Evolutionary conservation across 2,797 vertebrate species (phyloP).

Genomic region (Tiaroga cobitis): DNA sequence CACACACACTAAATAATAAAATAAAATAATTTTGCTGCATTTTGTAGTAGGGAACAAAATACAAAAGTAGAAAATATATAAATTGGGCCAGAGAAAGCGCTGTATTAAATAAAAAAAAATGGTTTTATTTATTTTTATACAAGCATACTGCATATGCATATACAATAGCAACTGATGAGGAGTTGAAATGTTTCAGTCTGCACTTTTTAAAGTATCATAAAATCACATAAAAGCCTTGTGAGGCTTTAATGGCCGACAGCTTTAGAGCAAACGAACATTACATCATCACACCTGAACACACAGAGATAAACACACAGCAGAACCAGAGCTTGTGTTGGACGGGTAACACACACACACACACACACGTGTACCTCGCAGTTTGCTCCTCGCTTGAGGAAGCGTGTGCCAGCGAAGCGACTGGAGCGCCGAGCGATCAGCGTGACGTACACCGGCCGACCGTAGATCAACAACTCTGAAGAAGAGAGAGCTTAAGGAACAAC

Average conservation of each 20-base stretch:
- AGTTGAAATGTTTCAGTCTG: background rate
- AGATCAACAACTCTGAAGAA: conserved; percentile 90
- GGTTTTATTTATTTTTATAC: too few species aligned
- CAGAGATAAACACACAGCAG: background rate
- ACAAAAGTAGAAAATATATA: too few species aligned
- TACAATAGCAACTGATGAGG: too few species aligned
- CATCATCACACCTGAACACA: conserved; percentile 18
- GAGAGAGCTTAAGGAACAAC: conserved; percentile 77
- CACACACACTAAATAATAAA: too few species aligned
- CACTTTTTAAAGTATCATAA: conserved; percentile 2
- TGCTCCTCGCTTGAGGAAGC: conserved; percentile 95
- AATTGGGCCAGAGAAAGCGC: too few species aligned
- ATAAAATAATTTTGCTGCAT: too few species aligned
- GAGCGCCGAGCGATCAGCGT: conserved; percentile 96
- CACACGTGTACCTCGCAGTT: conserved; percentile 88
- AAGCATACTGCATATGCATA: too few species aligned
- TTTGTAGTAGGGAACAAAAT: too few species aligned
- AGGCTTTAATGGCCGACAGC: background rate
- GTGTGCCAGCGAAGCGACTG: conserved; percentile 95
- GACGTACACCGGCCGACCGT: conserved; percentile 93
- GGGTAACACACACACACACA: too few species aligned
- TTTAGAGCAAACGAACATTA: conserved; percentile 5
- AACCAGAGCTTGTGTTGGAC: background rate
- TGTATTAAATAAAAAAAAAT: too few species aligned
- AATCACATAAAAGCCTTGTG: background rate